Evolutionary conservation across 2,797 vertebrate species (phyloP).

Genomic region (Cirrhinus molitorella): DNA sequence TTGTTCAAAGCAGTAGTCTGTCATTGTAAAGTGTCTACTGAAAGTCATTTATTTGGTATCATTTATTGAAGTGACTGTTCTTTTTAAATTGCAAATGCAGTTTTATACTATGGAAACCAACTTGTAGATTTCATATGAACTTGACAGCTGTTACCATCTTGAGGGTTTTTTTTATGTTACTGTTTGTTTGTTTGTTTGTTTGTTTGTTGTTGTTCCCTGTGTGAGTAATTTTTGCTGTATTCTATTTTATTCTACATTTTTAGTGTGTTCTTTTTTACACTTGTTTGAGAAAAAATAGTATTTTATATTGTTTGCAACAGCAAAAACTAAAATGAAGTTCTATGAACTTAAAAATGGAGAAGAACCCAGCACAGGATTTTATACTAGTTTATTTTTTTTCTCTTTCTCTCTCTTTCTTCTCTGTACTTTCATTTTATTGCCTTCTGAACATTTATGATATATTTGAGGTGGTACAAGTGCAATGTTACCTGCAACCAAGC

Average conservation of each 20-base stretch:
- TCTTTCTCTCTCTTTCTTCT: constrained; percentile 5
- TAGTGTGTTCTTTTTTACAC: constrained; percentile 5
- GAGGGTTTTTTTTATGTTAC: not conserved
- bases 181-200: constrained; percentile 3
- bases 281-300: constrained; percentile 26
- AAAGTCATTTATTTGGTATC: constrained; percentile 6
- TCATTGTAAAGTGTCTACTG: constrained; percentile 19
- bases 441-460: constrained; percentile 32
- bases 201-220: constrained; percentile 2
- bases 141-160: constrained; percentile 21
- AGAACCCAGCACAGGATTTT: constrained; percentile 21
- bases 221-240: constrained; percentile 26
- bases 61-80: constrained; percentile 20
- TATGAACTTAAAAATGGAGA: constrained; percentile 48
- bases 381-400: constrained; percentile 14
- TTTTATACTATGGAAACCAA: constrained; percentile 17
- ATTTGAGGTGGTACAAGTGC: constrained; percentile 42
- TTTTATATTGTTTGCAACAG: constrained; percentile 55
- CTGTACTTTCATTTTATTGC: constrained; percentile 9
- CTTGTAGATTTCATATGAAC: constrained; percentile 12
- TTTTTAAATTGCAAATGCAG: constrained; percentile 40
- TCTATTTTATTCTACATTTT: constrained; percentile 23
- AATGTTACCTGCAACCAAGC: constrained; percentile 47
- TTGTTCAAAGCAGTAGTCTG: not conserved
- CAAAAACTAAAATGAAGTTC: constrained; percentile 49